Percentiles rank a stretch among this genome's conserved stretches.
These are phyloP conservation scores for Petrocephalus microphthalmus DNA, from an alignment of 2,113 vertebrate species.

Conservation along the genomic window DNA sequence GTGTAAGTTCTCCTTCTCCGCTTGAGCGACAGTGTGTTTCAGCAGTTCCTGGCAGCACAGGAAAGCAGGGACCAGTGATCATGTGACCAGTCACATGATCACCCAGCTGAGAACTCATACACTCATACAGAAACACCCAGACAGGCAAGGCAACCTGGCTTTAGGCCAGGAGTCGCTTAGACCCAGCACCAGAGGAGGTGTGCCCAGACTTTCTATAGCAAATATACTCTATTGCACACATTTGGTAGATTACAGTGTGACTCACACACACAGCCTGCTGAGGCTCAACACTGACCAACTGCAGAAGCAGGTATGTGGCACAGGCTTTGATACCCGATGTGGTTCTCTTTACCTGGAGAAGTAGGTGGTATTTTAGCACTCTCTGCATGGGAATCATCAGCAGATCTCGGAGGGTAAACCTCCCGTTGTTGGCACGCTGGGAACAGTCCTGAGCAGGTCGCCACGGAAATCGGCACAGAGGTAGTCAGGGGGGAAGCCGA, in stretches of 20 bases:
- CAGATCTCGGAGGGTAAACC: conserved; percentile 79
- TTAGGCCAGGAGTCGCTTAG: not conserved
- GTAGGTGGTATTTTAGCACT: conserved; percentile 83
- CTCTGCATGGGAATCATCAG: conserved; percentile 92
- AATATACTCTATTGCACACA: not conserved
- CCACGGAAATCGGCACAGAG: not conserved
- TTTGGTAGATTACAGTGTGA: not conserved
- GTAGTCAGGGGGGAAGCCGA: not conserved
- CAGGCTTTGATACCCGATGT: not conserved
- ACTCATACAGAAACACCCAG: not conserved
- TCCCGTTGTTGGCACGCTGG: conserved; percentile 78
- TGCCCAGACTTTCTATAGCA: not conserved
- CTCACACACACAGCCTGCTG: not conserved
- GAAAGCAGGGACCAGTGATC: not conserved
- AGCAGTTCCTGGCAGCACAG: conserved; percentile 66
- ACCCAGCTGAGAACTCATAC: conserved; percentile 40
- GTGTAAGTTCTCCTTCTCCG: conserved; percentile 76
- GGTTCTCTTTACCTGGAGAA: conserved; percentile 55
- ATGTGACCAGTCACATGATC: not conserved
- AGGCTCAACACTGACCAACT: not conserved
- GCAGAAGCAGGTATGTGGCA: not conserved
- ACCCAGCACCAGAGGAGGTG: not conserved
- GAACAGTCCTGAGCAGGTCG: conserved; percentile 73
- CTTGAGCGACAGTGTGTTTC: conserved; percentile 69
- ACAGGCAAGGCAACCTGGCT: not conserved